These are phyloP conservation scores for Gymnocheta viridis DNA, from an alignment of 2,888 invertebrate species.

Conservation along the genomic window DNA sequence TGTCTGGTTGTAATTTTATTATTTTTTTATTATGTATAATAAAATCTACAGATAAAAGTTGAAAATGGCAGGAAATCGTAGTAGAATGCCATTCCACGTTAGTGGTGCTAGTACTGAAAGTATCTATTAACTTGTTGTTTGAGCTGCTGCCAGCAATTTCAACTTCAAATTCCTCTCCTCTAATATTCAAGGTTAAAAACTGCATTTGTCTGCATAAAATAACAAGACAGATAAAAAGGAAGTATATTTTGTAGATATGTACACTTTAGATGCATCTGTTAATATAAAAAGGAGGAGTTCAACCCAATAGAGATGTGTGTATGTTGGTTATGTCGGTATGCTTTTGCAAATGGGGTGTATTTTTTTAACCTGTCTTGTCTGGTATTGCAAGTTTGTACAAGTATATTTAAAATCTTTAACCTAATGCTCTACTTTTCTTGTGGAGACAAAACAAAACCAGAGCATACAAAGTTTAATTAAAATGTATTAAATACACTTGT, in stretches of 20 bases:
- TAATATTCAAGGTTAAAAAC: slow-evolving; percentile 65
- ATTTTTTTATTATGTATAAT: slow-evolving; percentile 58
- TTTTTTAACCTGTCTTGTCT: slow-evolving; percentile 46
- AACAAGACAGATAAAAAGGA: slow-evolving; percentile 62
- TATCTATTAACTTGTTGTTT: background rate
- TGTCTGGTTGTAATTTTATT: slow-evolving; percentile 11
- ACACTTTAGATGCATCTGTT: slow-evolving; percentile 31
- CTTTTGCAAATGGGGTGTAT: slow-evolving; percentile 22
- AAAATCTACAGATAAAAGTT: slow-evolving; percentile 58
- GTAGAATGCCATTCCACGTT: slow-evolving; percentile 23
- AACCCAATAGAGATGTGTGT: background rate
- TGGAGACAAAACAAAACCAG: slow-evolving; percentile 25
- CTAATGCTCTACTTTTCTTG: slow-evolving; percentile 64
- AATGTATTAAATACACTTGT: slow-evolving; percentile 30
- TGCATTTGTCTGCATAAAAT: slow-evolving; percentile 68
- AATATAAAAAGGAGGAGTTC: background rate
- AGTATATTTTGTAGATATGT: slow-evolving; percentile 37
- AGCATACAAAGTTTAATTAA: slow-evolving; percentile 54
- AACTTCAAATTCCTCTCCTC: background rate
- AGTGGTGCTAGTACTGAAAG: background rate
- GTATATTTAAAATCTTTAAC: slow-evolving; percentile 60
- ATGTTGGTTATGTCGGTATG: slow-evolving; percentile 2
- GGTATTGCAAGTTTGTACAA: slow-evolving; percentile 32
- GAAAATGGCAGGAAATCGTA: slow-evolving; percentile 42
- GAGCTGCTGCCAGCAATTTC: background rate